These are phyloP conservation scores for Epinotia bilunana DNA, from an alignment of 2,888 invertebrate genomes.

Conservation along the genomic window DNA sequence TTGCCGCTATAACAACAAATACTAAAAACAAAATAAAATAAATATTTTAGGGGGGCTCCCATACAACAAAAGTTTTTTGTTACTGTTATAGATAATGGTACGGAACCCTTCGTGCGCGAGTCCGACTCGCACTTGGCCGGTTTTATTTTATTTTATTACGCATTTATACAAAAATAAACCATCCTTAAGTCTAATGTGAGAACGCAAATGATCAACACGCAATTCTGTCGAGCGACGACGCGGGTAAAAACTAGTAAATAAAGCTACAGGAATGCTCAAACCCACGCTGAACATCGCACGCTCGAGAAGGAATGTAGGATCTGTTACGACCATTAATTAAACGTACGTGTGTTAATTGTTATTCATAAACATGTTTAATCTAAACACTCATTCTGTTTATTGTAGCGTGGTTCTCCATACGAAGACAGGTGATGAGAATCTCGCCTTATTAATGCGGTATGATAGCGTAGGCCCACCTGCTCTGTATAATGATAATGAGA, in stretches of 20 bases:
- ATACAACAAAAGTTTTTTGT: too few species aligned
- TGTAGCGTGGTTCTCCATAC: constrained; percentile 14
- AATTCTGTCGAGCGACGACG: background rate
- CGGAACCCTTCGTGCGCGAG: too few species aligned
- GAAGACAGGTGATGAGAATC: constrained; percentile 8
- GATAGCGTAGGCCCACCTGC: constrained; percentile 1
- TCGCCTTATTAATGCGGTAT: constrained; percentile 7
- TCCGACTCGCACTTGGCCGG: too few species aligned
- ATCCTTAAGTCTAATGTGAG: too few species aligned
- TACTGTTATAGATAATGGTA: too few species aligned
- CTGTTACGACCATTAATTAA: constrained; percentile 19
- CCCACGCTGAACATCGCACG: background rate
- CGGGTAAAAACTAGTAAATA: background rate
- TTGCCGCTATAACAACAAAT: too few species aligned
- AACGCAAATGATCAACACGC: background rate
- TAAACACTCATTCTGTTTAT: constrained; percentile 21
- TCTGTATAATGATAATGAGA: background rate
- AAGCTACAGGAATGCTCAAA: constrained; percentile 9
- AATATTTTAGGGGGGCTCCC: too few species aligned
- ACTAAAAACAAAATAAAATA: too few species aligned
- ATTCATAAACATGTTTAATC: constrained; percentile 33
- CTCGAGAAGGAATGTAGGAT: constrained; percentile 24
- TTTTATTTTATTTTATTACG: too few species aligned
- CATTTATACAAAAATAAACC: too few species aligned
- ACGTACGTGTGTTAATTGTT: constrained; percentile 26